phyloP scores from a whole-genome alignment of 2,797 vertebrate genomes.

The Spinus pinus region DNA sequence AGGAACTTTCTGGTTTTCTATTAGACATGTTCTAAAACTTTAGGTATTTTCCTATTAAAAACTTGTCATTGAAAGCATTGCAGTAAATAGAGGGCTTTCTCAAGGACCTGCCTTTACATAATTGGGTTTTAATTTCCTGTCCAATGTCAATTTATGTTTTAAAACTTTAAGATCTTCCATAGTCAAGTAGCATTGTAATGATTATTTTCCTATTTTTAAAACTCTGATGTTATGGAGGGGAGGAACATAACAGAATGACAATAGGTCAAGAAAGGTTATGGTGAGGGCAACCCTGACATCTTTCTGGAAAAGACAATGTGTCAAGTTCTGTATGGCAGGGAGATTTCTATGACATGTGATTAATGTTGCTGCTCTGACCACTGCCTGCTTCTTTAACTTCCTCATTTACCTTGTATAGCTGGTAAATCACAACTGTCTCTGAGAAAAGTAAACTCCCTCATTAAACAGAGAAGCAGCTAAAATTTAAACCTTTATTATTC shows the following conservation, averaged over 20 bases:
- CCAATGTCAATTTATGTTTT: not conserved
- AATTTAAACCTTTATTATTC: not conserved
- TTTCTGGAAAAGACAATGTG: not conserved
- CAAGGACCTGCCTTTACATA: not conserved
- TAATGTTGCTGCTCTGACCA: not conserved
- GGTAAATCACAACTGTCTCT: not conserved
- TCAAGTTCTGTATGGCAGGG: not conserved
- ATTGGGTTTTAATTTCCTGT: not conserved
- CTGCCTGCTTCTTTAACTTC: not conserved
- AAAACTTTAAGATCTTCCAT: not conserved
- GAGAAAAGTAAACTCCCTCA: not conserved
- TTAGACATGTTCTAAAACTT: not conserved
- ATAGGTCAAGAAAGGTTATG: not conserved
- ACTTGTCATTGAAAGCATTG: not conserved
- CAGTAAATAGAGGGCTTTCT: not conserved
- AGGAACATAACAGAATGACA: not conserved
- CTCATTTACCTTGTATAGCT: not conserved
- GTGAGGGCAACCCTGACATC: not conserved
- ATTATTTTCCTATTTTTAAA: not conserved
- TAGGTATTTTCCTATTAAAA: not conserved
- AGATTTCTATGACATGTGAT: not conserved
- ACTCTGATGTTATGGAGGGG: not conserved
- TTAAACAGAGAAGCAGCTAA: not conserved
- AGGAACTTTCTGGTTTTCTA: not conserved
- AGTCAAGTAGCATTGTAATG: not conserved